Base-by-base conservation (phyloP, 1,140 invertebrate genomes). In the Schlechtendalia chinensis region DNA sequence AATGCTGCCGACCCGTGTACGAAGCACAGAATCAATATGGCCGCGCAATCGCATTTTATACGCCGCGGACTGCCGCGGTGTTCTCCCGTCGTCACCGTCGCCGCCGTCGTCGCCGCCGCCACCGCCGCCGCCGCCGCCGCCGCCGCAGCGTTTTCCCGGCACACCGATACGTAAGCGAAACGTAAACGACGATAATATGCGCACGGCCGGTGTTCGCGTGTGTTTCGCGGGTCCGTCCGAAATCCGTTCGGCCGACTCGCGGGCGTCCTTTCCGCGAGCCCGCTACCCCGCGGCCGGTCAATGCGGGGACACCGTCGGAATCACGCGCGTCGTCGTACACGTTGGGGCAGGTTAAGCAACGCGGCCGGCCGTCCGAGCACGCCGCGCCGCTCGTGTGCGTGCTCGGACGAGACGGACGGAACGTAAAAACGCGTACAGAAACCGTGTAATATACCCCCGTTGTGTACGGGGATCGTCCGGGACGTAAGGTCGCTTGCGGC, bases 1-100 rank as follows among this genome's bases (percentile, higher is more conserved):
- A 75, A 75, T 56, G 32, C 56, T 56, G 32, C 56, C 71, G 71
- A 75, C 53, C 71, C 58, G 53, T 75, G 53, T 56, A 58, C 53
- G 69, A 50, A 72, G 69, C 69, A 72, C 69, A 54, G 53, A 75
- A 75, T 75, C 71, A 75, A 75, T 75, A 75, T 75, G 54, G 53
- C 54, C 71, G 71, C 71, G 71, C 71, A 75, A 75, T 75, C 71
- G 71, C 71, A 75, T 75, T 75, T 75, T 54, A 54, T 19, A 50
- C 69, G 69, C 27, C 69, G 53, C 53, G 53, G 47, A n/a, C 11
- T 8, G 71, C n/a, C n/a, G n/a, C n/a, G n/a, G n/a, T n/a, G n/a
- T n/a, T n/a, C n/a, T n/a, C n/a, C n/a, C n/a, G n/a, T n/a, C n/a
- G n/a, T n/a, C n/a, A n/a, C n/a, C n/a, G n/a, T n/a, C n/a, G n/a